Base-by-base conservation (phyloP, 2,113 vertebrate genomes). In the Amazona vittata region DNA sequence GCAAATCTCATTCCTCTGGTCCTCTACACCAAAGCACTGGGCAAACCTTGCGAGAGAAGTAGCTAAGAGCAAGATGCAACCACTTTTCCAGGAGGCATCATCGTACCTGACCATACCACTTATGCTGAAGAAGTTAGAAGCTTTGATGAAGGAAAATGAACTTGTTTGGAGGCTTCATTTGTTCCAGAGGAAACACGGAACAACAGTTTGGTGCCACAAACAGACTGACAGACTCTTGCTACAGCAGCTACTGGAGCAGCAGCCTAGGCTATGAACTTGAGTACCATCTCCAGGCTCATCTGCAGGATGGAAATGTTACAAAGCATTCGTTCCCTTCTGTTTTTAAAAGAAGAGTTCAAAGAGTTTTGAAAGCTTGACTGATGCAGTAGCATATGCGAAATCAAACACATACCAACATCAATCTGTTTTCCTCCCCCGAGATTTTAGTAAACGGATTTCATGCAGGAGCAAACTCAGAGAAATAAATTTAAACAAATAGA, bases 21-120 rank as follows among this genome's bases (percentile, higher is more conserved):
- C 57, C 57, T 28, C 49, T 26, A 11, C 33, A 35, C 11, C 52
- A 21, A 28, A 46, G 41, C 3, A 70, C 52, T 6, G 29, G 33
- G 16, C 14, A 21, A 59, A 39, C 53, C 63, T 41, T 26, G 39
- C 43, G 29, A 1, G 1, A 35, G 43, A 60, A 3, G 13, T 16
- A 59, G 59, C 28, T 9, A 20, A 12, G n/a, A 68, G 25, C 47
- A 37, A 28, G 17, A 8, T 4, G 8, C 62, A 55, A 77, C 11
- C 65, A 43, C 44, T 49, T 50, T 39, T 26, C n/a, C 43, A 53
- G 52, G 24, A 49, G 24, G 39, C 39, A 35, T 7, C 44, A 33
- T 4, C 0, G 0, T 14, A 26, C 21, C 49, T 44, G 25, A 28
- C 43, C 35, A 2, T 1, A 7, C 8, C 67, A 16, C 64, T 41